Conservation (phyloP, 2,888 invertebrate species). For the Drosophila macrospina region DNA sequence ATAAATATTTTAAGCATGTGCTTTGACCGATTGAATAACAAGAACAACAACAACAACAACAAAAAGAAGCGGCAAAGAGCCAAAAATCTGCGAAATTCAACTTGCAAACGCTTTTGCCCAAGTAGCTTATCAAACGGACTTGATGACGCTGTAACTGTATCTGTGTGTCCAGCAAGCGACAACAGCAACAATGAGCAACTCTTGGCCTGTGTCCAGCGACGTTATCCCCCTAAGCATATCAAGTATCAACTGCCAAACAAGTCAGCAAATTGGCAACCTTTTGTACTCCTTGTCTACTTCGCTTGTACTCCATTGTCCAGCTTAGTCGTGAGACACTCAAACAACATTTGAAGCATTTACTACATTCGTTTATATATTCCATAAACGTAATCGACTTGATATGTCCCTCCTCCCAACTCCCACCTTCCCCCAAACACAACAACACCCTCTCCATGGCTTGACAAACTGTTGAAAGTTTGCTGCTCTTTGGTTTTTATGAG, state of each 20-base stretch:
- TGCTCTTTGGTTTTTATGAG: slow-evolving; percentile 53
- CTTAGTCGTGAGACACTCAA: slow-evolving; percentile 33
- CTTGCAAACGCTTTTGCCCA: slow-evolving; percentile 53
- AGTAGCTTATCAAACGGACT: slow-evolving; percentile 76
- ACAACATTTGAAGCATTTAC: slow-evolving; percentile 25
- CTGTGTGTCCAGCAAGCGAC: slow-evolving; percentile 1
- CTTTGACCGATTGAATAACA: slow-evolving; percentile 37
- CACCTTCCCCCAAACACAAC: too few species aligned
- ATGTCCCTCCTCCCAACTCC: slow-evolving; percentile 5
- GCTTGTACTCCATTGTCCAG: slow-evolving; percentile 40
- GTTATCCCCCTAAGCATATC: slow-evolving; percentile 65
- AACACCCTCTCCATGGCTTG: neutral
- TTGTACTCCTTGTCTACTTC: slow-evolving; percentile 22
- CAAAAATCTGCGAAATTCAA: slow-evolving; percentile 13
- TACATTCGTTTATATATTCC: slow-evolving; percentile 61
- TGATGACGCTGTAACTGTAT: slow-evolving; percentile 20
- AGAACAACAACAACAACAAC: too few species aligned
- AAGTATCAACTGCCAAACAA: slow-evolving; percentile 74
- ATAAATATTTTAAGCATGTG: slow-evolving; percentile 79
- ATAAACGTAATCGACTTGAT: slow-evolving; percentile 69
- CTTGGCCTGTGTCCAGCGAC: slow-evolving; percentile 19
- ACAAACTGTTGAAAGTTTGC: slow-evolving; percentile 52
- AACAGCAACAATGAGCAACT: slow-evolving; percentile 28
- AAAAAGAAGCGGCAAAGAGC: too few species aligned
- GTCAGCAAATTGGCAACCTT: slow-evolving; percentile 74